Percentiles rank a stretch among this genome's conserved stretches.
These are phyloP conservation scores for Planiliza haematocheilus DNA, from an alignment of 2,113 vertebrate species.

Conservation along the genomic window DNA sequence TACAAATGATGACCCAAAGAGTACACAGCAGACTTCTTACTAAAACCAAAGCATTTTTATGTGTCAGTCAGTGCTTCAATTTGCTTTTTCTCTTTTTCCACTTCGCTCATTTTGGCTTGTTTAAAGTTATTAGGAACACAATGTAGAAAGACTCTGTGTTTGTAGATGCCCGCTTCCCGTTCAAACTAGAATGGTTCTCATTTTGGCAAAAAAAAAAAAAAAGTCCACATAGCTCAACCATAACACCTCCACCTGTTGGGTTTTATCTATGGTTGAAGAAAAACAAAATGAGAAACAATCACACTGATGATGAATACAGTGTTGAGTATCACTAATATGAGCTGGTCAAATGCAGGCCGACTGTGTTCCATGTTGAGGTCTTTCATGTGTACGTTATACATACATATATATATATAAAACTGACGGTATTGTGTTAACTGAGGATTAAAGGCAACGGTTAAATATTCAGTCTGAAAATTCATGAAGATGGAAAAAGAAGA, in stretches of 20 bases:
- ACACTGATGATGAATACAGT: neutral
- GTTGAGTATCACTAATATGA: neutral
- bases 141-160: constrained; percentile 41
- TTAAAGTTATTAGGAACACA: constrained; percentile 54
- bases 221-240: constrained; percentile 38
- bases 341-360: constrained; percentile 20
- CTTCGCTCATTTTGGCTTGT: constrained; percentile 66
- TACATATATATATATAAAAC: constrained; percentile 58
- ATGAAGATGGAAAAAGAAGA: constrained; percentile 21
- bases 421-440: constrained; percentile 29
- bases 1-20: constrained; percentile 84
- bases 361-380: constrained; percentile 62
- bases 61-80: constrained; percentile 59
- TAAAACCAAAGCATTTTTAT: constrained; percentile 64
- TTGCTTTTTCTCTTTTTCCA: neutral
- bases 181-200: constrained; percentile 43
- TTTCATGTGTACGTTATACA: constrained; percentile 50
- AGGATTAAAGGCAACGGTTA: constrained; percentile 67
- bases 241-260: constrained; percentile 31
- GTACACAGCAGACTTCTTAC: constrained; percentile 76
- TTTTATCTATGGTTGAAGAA: constrained; percentile 19
- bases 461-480: constrained; percentile 51
- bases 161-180: constrained; percentile 31
- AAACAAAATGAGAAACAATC: constrained; percentile 4
- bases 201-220: constrained; percentile 44